Base-by-base conservation (phyloP, 2,113 vertebrate species). In the Geococcyx californianus region DNA sequence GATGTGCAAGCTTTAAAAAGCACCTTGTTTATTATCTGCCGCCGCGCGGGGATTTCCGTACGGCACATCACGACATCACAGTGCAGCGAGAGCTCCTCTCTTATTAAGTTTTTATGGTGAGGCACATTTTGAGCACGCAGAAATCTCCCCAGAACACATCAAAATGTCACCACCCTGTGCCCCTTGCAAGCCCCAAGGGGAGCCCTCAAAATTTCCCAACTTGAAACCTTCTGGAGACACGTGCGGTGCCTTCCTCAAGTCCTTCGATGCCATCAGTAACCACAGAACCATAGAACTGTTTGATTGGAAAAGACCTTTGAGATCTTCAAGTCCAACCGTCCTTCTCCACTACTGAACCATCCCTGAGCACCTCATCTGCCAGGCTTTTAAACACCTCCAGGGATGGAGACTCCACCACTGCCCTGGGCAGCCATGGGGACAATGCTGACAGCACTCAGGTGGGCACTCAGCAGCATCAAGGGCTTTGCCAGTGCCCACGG, bases 1-100 rank as follows among this genome's bases (percentile, higher is more conserved):
- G 91, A 86, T 84, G 93, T 28, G 77, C 0, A 9, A 95, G 95
- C 93, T 89, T 59, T 91, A 95, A 92, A 95, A 92, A 94, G 91
- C 87, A 31, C 58, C 94, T 96, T 15, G 6, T 84, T 92, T 63
- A 66, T 92, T 78, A 88, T 64, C 89, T 52, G 83, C 89, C 59
- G 89, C 69, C 4, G 2, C 11, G 2, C 0, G 69, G 91, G 94
- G 81, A 94, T 95, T 89, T 92, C 95, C 87, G 4, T 84, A 64
- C 3, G 5, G 73, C 74, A 23, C 63, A 73, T 33, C 69, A 33
- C 0, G 0, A 23, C 63, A 73, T 33, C 69, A 29, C 0, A 0
- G 33, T 0, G 2, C 70, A 76, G 85, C 6, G 8, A 21, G 11
- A 63, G 92, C 55, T 84, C 51, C 79, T 49, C 79, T 0, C 17